Conservation (phyloP, 2,113 vertebrate species). For the Columbina picui region DNA sequence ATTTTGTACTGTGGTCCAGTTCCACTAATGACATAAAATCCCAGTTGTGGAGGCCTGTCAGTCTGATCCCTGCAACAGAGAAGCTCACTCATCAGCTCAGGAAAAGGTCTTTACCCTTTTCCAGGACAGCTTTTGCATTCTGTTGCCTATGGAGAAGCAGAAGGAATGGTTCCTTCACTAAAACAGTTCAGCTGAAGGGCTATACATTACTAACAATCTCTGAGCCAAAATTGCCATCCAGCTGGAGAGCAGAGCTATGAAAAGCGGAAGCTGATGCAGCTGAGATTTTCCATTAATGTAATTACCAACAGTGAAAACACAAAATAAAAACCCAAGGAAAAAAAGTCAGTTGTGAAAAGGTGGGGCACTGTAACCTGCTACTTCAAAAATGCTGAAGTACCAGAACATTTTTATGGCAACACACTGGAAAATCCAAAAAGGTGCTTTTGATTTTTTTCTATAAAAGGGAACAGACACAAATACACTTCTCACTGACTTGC, state of each 20-base stretch:
- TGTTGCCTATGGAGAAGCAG: background rate
- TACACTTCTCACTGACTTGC: accelerated
- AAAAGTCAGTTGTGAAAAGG: background rate
- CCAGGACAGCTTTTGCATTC: background rate
- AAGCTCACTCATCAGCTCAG: background rate
- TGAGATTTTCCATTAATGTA: background rate
- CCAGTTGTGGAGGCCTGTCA: accelerated
- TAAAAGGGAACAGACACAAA: accelerated
- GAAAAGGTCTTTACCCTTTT: background rate
- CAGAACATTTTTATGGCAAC: background rate
- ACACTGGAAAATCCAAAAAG: background rate
- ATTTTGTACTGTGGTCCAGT: background rate
- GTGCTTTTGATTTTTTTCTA: accelerated
- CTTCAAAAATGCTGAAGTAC: background rate
- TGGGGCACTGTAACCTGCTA: background rate
- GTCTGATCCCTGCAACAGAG: background rate
- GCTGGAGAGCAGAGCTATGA: background rate
- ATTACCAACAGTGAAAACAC: background rate
- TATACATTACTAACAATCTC: accelerated
- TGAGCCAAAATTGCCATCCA: background rate
- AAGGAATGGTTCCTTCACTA: background rate
- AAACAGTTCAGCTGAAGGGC: background rate
- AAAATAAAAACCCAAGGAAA: background rate
- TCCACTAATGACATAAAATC: background rate
- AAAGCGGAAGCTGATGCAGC: background rate